These are phyloP conservation scores for Drosophila monieri DNA, from an alignment of 2,888 invertebrate species.

Conservation along the genomic window DNA sequence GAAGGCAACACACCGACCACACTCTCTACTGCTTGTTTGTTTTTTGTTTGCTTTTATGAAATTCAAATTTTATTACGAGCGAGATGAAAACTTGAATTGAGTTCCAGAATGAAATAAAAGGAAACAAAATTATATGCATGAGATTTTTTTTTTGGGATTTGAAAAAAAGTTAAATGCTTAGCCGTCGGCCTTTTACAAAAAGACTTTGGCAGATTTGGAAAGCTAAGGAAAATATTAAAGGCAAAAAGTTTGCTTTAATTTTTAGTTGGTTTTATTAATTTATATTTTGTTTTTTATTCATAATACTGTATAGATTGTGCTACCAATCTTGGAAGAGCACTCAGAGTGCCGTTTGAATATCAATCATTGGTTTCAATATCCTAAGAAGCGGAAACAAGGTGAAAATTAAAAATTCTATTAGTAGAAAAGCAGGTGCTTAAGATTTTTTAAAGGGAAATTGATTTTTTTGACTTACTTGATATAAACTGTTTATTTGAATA, in stretches of 20 bases:
- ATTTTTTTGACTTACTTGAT: too few species aligned
- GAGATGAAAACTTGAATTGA: conserved; percentile 57
- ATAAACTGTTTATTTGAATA: too few species aligned
- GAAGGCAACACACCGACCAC: conserved; percentile 27
- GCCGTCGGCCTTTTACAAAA: conserved; percentile 26
- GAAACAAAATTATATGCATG: conserved; percentile 58
- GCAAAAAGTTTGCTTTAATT: neutral
- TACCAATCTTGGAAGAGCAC: too few species aligned
- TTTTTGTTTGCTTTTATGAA: conserved; percentile 51
- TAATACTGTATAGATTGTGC: too few species aligned
- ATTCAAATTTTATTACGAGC: conserved; percentile 68
- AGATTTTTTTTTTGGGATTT: conserved; percentile 25
- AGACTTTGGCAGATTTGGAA: conserved; percentile 12
- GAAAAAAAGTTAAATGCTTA: conserved; percentile 30
- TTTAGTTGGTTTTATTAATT: neutral
- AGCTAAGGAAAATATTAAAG: neutral
- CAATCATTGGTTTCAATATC: conserved; percentile 47
- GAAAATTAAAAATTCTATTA: conserved; percentile 11
- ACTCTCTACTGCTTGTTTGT: conserved; percentile 22
- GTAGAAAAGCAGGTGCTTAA: too few species aligned
- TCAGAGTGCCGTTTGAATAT: neutral
- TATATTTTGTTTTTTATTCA: neutral
- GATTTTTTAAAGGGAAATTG: too few species aligned
- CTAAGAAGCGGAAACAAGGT: conserved; percentile 10
- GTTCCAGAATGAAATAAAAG: conserved; percentile 45